Base-by-base conservation (phyloP, 2,113 vertebrate species). In the Nematolebias whitei region DNA sequence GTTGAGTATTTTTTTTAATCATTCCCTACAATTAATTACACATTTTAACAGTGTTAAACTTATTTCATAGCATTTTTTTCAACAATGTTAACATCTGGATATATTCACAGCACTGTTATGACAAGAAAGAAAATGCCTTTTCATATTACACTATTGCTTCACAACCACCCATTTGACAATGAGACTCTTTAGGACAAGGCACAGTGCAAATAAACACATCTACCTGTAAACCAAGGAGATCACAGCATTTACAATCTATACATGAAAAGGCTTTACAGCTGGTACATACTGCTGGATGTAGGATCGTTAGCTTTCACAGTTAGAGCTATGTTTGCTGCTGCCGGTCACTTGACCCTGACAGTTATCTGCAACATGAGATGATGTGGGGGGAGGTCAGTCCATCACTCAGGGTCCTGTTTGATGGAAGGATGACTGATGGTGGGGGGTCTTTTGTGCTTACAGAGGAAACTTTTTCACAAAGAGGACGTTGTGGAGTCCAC, bases 401-500 rank as follows among this genome's bases (percentile, higher is more conserved):
- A 24, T 65, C 53, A 39, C 14, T 19, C 44, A 40, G 58, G 12
- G 70, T 58, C 50, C 48, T 50, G 56, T 68, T 62, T 59, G 29
- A 78, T 57, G 77, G 41, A 67, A 44, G 63, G 57, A 54, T 47
- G 82, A 68, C 29, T 20, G 57, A 82, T 68, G 59, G 63, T 12
- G 44, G 40, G 35, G 54, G 70, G 75, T 70, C 32, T 57, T 64
- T 61, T 82, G 78, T 76, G 79, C 66, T 85, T 65, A 39, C 12
- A 72, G 58, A 66, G 70, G 65, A 64, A 48, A 13, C 5, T 64
- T 26, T 48, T 54, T 98, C 93, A 99, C 87, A 99, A 92, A 45
- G 98, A 98, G 0, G 97, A 99, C 0, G 97, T 99, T 0, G 96
- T 98, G 2, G 98, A 99, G 85, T 99, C 98, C 76, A 98, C 94